Evolutionary conservation across 2,888 invertebrate genomes (phyloP), one percentile per base, ranked within the genome.

Genomic region (Crioceris asparagi): DNA sequence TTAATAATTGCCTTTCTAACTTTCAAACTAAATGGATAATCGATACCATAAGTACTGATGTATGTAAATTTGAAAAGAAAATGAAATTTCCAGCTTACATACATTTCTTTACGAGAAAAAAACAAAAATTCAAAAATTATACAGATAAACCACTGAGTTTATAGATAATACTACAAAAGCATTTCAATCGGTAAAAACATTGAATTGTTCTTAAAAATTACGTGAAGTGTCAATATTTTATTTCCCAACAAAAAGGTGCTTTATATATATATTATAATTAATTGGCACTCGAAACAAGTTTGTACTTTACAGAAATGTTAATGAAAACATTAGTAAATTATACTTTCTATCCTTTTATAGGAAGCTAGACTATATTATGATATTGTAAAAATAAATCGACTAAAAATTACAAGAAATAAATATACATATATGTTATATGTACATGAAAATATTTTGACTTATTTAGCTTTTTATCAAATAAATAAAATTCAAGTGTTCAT

Each of bases 211-310:
- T n/a, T n/a, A n/a, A n/a, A n/a, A n/a, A n/a, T n/a, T n/a, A n/a
- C n/a, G n/a, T n/a, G n/a, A n/a, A n/a, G n/a, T n/a, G n/a, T n/a
- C n/a, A n/a, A n/a, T n/a, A n/a, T n/a, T n/a, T n/a, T n/a, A n/a
- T n/a, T n/a, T n/a, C n/a, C n/a, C n/a, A n/a, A n/a, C n/a, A n/a
- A n/a, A n/a, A n/a, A n/a, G n/a, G n/a, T n/a, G n/a, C n/a, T n/a
- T n/a, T n/a, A n/a, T n/a, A n/a, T n/a, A n/a, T n/a, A n/a, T 29
- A 29, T 21, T 30, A 26, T 21, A 19, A 18, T 12, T 27, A 27
- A 50, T 56, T 55, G 55, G 55, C 55, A 56, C 55, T 51, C 48
- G 45, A 41, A 47, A 49, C 49, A 45, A 17, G 47, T 53, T 52
- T 55, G 53, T 53, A 56, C 55, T 56, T 55, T 53, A 49, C 50